A percentile compares a stretch with the other conserved stretches of the same genome.
Evolutionary conservation across 2,797 vertebrate genomes (phyloP).

Genomic region (Silurus lanzhouensis): DNA sequence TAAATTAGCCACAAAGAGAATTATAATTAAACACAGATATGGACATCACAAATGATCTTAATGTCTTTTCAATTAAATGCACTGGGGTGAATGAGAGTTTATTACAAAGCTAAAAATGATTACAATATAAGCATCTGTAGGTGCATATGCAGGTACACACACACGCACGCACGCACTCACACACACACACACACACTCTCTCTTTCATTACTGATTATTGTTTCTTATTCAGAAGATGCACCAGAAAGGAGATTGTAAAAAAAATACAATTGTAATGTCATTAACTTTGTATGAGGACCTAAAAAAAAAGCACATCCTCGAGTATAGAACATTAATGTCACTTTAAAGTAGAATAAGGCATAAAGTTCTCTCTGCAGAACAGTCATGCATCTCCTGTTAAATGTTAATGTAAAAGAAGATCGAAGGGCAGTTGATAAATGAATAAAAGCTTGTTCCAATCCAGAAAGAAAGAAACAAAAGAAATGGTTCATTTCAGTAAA

Average conservation of each 20-base stretch:
- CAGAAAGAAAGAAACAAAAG: slow-evolving; percentile 13
- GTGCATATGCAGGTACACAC: slow-evolving; percentile 22
- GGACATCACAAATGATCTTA: too few species aligned
- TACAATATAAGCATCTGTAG: background rate
- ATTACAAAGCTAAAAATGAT: background rate
- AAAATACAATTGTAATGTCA: slow-evolving; percentile 27
- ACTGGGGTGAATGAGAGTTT: too few species aligned
- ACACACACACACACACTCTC: background rate
- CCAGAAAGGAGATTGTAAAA: slow-evolving; percentile 25
- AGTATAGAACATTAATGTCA: slow-evolving; percentile 8
- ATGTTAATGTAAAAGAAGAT: slow-evolving; percentile 28
- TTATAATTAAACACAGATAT: too few species aligned
- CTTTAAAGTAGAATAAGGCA: background rate
- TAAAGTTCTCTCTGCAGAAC: slow-evolving; percentile 8
- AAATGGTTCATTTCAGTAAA: background rate
- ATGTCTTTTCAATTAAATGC: too few species aligned
- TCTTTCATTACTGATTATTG: slow-evolving; percentile 1
- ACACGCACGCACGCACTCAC: slow-evolving; percentile 40
- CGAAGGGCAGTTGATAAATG: slow-evolving; percentile 16
- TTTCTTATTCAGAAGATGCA: slow-evolving; percentile 7
- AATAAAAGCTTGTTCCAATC: slow-evolving; percentile 30
- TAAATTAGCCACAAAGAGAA: too few species aligned
- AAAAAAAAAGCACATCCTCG: background rate
- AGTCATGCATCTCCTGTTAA: slow-evolving; percentile 12
- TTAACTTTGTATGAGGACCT: slow-evolving; percentile 11